Conservation (phyloP, 2,113 vertebrate species). For the Willisornis vidua region DNA sequence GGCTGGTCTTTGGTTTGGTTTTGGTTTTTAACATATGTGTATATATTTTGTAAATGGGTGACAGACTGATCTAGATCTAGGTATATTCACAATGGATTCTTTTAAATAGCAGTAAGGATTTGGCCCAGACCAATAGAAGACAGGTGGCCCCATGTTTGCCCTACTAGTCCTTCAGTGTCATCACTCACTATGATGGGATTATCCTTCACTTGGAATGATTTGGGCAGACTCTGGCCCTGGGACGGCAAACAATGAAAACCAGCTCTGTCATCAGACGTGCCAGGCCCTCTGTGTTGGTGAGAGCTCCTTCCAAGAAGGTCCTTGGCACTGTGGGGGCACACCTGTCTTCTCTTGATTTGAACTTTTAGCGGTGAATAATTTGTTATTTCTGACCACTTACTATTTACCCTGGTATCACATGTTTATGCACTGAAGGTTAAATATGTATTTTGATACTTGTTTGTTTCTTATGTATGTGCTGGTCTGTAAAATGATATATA, state of each 20-base stretch:
- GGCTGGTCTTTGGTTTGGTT: neutral
- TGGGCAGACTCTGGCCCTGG: neutral
- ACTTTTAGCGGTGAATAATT: neutral
- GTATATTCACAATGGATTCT: conserved; percentile 52
- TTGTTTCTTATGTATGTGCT: conserved; percentile 66
- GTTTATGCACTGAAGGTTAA: conserved; percentile 76
- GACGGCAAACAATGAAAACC: neutral
- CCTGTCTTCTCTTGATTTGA: conserved; percentile 33
- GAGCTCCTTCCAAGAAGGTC: neutral
- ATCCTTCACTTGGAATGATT: neutral
- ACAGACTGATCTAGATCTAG: conserved; percentile 70
- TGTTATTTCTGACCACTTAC: conserved; percentile 39
- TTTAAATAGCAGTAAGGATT: neutral
- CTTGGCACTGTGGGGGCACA: neutral
- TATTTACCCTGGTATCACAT: conserved; percentile 65
- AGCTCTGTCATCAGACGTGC: neutral
- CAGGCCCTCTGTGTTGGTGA: neutral
- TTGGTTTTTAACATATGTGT: conserved; percentile 53
- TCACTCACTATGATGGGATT: neutral
- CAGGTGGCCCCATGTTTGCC: neutral
- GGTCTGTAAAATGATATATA: conserved; percentile 70
- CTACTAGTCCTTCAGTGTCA: neutral
- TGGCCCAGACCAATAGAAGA: conserved; percentile 27
- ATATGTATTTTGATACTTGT: conserved; percentile 66
- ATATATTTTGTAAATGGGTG: conserved; percentile 72